Evolutionary conservation across 2,797 vertebrate genomes (phyloP).

Genomic region (Galago senegalensis): DNA sequence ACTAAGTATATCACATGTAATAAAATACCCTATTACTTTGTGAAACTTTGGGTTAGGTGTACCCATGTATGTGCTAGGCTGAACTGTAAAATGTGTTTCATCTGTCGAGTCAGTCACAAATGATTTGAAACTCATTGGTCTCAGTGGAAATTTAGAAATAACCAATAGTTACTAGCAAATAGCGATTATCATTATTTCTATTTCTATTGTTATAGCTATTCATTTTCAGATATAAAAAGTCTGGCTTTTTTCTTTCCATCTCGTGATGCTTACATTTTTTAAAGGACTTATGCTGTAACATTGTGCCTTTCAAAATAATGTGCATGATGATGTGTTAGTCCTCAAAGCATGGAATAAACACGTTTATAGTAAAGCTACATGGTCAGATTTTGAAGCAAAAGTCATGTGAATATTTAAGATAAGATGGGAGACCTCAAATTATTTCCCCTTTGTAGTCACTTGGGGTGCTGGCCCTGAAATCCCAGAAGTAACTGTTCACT

Average conservation of each 20-base stretch:
- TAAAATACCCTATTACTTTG: not conserved
- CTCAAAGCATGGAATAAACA: not conserved
- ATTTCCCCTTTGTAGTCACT: not conserved
- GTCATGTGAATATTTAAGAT: not conserved
- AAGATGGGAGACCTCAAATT: not conserved
- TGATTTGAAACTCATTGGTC: not conserved
- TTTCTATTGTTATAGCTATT: not conserved
- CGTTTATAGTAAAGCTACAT: not conserved
- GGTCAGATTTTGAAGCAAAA: not conserved
- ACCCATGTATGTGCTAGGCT: not conserved
- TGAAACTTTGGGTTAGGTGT: not conserved
- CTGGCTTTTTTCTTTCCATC: not conserved
- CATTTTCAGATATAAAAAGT: not conserved
- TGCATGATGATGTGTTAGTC: not conserved
- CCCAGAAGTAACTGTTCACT: too few relatives aligned
- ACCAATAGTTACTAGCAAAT: not conserved
- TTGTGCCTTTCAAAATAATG: conserved; percentile 1
- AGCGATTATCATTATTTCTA: not conserved
- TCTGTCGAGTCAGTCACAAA: not conserved
- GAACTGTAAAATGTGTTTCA: not conserved
- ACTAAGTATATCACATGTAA: not conserved
- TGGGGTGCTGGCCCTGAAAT: not conserved
- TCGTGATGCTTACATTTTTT: not conserved
- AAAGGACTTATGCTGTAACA: not conserved
- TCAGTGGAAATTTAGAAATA: conserved; percentile 26